Evolutionary conservation across 1,140 invertebrate genomes (phyloP), one percentile per base, ranked within the genome.

Genomic region (Holotrichia oblita): DNA sequence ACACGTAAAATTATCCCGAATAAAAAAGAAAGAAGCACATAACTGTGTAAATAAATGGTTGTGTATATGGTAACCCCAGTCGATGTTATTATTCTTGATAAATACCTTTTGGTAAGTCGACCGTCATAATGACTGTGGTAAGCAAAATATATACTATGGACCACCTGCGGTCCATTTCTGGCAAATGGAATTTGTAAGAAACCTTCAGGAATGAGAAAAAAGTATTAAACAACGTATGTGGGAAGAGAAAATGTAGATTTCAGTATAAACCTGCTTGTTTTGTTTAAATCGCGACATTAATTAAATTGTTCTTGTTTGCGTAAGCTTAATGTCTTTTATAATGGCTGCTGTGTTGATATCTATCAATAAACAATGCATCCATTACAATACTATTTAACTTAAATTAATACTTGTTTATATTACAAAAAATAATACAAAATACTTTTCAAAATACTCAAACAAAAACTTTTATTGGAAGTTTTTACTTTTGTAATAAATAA

Each of bases 21-120:
- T 69, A 69, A 27, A 17, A 55, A 17, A 55, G 42, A 55, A 69
- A 69, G 22, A 64, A 64, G 20, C 12, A 27, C 22, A 7, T 22
- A 69, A 69, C 61, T 69, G 61, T 69, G 61, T 27, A 69, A 69
- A 69, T 69, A 69, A 69, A 69, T 34, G 61, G 61, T 17, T 14
- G 61, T 69, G 61, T 14, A 69, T 34, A 27, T 69, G 12, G 61
- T 22, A 69, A 69, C 22, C 61, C 61, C 17, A 69, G 12, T 22
- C 61, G 61, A 69, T 34, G 61, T 69, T 69, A 69, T 69, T 69
- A 22, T 22, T 69, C 27, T 69, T 69, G 61, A 69, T 69, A 69
- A 69, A 69, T 69, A 69, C 61, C 61, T 69, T 69, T 69, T 69
- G 61, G 61, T 69, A 69, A 34, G 61, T 69, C 61, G 61, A 69